Evolutionary conservation across 2,113 vertebrate species (phyloP), one percentile per base, ranked within the genome.

Genomic region (Callipepla californica): DNA sequence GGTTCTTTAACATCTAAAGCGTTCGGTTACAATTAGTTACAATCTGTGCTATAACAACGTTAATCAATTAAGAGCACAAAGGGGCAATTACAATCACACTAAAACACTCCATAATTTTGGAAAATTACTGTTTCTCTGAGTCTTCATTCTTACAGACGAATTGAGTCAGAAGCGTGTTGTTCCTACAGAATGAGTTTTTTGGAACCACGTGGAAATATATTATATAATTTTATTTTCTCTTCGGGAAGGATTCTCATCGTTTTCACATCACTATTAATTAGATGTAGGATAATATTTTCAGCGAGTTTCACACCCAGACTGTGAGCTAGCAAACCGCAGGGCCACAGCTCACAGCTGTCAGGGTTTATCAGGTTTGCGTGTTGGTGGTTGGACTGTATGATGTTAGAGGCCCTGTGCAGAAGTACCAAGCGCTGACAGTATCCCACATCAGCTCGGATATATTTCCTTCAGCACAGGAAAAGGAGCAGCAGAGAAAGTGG

Each of bases 1-100:
- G 40, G 38, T n/a, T 95, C 84, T 89, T 97, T 94, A 63, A n/a
- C 17, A 78, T 94, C 69, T 81, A 85, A 94, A 94, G 78, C 89
- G 85, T 81, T 96, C 93, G 78, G 67, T 92, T 94, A 76, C 78
- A 75, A 80, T 36, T 92, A 94, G 74, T 90, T 96, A 85, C 75
- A 94, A 94, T 86, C 92, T 28, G 44, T 25, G 48, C 75, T 94
- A 63, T 47, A 96, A 93, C 87, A 79, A 89, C 63, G 65, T 84
- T 90, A 94, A 95, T 87, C 96, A 96, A 95, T 97, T 97, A 91
- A 93, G 97, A 95, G 94, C 63, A 86, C 90, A 96, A 96, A 95
- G 69, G 81, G 94, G 74, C 73, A 94, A 96, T 95, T 96, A 96
- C 67, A 97, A 95, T 95, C 95, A 90, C 85, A 96, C 85, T 97